phyloP scores from a whole-genome alignment of 2,888 invertebrate species.

The Apamea crenata region DNA sequence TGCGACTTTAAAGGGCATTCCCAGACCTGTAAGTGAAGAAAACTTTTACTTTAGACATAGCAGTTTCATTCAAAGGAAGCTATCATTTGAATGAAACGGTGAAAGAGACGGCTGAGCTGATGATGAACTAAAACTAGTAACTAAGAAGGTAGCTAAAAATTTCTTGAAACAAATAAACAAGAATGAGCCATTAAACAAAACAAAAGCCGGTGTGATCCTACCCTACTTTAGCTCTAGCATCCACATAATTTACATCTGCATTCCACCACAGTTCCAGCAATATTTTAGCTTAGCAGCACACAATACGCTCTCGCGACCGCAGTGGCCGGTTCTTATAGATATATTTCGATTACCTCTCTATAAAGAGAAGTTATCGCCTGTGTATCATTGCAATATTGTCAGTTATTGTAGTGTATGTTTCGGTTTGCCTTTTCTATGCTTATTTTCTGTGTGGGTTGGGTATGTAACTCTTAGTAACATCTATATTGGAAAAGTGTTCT shows the following conservation, averaged over 20 bases:
- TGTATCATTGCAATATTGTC: slow-evolving; percentile 72
- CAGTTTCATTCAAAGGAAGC: no score
- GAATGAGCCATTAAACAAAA: neutral
- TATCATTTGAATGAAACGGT: neutral
- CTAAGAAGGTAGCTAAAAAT: neutral
- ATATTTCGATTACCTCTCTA: slow-evolving; percentile 70
- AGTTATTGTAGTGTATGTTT: slow-evolving; percentile 54
- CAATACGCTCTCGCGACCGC: slow-evolving; percentile 34
- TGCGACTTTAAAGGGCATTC: neutral
- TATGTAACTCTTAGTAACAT: neutral
- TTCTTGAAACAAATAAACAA: neutral
- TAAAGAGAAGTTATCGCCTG: slow-evolving; percentile 72
- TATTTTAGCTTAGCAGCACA: slow-evolving; percentile 24
- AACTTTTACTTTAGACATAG: no score
- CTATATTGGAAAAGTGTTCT: neutral
- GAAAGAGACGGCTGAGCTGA: neutral
- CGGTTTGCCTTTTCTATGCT: slow-evolving; percentile 17
- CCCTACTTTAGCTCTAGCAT: neutral
- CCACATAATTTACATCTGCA: slow-evolving; percentile 24
- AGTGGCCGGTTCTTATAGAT: slow-evolving; percentile 58
- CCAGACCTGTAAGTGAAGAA: no score
- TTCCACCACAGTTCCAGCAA: slow-evolving; percentile 19
- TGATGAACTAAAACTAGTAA: neutral
- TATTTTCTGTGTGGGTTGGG: slow-evolving; percentile 4
- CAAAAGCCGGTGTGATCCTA: neutral